Evolutionary conservation across 1,140 invertebrate genomes (phyloP).

Genomic region (Drosophila funebris): DNA sequence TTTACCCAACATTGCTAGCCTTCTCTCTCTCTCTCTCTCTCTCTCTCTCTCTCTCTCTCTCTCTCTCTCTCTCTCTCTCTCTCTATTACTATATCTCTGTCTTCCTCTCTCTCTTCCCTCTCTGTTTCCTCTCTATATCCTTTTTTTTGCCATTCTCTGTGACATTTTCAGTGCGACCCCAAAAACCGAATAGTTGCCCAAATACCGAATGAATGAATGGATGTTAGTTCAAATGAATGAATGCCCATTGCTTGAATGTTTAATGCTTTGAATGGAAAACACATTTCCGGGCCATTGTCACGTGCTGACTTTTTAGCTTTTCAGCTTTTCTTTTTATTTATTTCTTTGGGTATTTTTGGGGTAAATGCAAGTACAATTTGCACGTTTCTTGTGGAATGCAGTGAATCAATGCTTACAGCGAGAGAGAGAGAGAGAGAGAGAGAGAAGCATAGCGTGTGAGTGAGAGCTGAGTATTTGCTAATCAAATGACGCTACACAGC

Average conservation of each 20-base stretch:
- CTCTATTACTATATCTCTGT: neutral
- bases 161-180: constrained; percentile 25
- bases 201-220: constrained; percentile 3
- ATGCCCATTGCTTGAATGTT: constrained; percentile 1
- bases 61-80: neutral
- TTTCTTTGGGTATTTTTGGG: neutral
- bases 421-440: neutral
- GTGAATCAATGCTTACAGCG: constrained; percentile 27
- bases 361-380: constrained; percentile 30
- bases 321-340: neutral
- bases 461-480: neutral
- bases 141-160: neutral
- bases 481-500: neutral
- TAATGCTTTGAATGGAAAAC: constrained; percentile 48
- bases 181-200: constrained; percentile 15
- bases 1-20: no score
- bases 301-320: constrained; percentile 52
- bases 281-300: constrained; percentile 71
- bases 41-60: no score
- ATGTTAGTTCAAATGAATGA: constrained; percentile 8
- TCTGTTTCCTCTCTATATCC: neutral
- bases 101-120: neutral
- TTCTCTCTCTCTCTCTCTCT: neutral
- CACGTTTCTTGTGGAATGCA: constrained; percentile 5
- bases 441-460: neutral